phyloP scores from a whole-genome alignment of 2,113 vertebrate species.

The Thunnus maccoyii region DNA sequence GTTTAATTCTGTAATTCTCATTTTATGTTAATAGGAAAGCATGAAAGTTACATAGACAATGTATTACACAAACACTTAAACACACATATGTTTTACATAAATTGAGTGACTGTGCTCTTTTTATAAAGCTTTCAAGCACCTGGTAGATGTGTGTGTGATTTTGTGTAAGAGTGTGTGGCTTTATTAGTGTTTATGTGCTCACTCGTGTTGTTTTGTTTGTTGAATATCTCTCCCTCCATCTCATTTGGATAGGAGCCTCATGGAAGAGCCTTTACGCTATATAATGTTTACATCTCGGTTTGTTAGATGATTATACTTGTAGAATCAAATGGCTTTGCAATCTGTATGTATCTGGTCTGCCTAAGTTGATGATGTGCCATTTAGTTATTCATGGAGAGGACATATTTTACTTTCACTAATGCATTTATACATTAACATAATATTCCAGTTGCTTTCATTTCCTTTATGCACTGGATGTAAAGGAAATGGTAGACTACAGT shows the following conservation, averaged over 20 bases:
- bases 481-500: not conserved
- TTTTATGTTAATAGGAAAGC: conserved; percentile 1
- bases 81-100: not conserved
- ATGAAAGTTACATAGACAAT: not conserved
- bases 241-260: conserved; percentile 12
- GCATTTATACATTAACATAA: conserved; percentile 33
- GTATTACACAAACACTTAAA: too few species aligned
- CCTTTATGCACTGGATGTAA: not conserved
- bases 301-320: conserved; percentile 15
- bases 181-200: not conserved
- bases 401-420: conserved; percentile 34
- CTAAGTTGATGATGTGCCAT: not conserved
- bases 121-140: not conserved
- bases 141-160: not conserved
- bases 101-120: not conserved
- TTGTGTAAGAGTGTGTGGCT: not conserved
- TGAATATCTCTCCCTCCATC: not conserved
- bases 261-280: conserved; percentile 24
- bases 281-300: conserved; percentile 13
- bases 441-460: conserved; percentile 16
- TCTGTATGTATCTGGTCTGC: not conserved
- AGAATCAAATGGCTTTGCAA: conserved; percentile 14
- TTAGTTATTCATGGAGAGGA: not conserved
- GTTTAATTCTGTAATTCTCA: conserved; percentile 16
- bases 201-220: conserved; percentile 5